Evolutionary conservation across 2,113 vertebrate genomes (phyloP), one percentile per base, ranked within the genome.

Genomic region (Laterallus jamaicensis): DNA sequence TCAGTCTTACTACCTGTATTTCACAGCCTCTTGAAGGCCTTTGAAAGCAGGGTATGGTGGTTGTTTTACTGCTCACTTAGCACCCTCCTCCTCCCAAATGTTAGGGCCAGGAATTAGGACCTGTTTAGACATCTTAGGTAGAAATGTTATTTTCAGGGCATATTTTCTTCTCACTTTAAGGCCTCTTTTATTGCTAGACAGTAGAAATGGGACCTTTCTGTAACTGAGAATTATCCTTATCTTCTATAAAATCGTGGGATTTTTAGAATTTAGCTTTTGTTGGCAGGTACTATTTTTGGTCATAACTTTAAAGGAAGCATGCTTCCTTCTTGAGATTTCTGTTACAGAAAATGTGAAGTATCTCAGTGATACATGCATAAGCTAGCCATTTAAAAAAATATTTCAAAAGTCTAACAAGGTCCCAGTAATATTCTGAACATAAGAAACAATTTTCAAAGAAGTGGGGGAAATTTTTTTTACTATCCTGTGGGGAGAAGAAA

Each of bases 1-100:
- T 83, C 64, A 44, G 0, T 82, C 73, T 78, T 79, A 75, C 79
- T 94, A 52, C 93, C 76, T 86, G 86, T 68, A 35, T 76, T 83
- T 81, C 88, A 88, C 35, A 88, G 62, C 49, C 82, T 88, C 85
- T 70, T 69, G 90, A 95, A 88, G 90, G 94, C 75, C 56, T 88
- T 81, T 88, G 68, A 68, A 94, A 92, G 80, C 22, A 2, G 47
- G 92, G 64, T 70, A 52, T 40, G 70, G 63, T 93, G 40, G 59
- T 58, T 82, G 82, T 77, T 62, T 80, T 90, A 66, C 12, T 77
- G 0, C 0, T 83, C 88, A 59, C 60, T 84, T 71, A 83, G 60
- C 69, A 75, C 52, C 37, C 85, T 91, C 31, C 67, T 96, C 67
- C 39, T 93, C 68, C 42, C 42, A 77, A 81, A 81, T 78, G 14